These are phyloP conservation scores for Mesitornis unicolor DNA, from an alignment of 2,113 vertebrate species.

Conservation along the genomic window DNA sequence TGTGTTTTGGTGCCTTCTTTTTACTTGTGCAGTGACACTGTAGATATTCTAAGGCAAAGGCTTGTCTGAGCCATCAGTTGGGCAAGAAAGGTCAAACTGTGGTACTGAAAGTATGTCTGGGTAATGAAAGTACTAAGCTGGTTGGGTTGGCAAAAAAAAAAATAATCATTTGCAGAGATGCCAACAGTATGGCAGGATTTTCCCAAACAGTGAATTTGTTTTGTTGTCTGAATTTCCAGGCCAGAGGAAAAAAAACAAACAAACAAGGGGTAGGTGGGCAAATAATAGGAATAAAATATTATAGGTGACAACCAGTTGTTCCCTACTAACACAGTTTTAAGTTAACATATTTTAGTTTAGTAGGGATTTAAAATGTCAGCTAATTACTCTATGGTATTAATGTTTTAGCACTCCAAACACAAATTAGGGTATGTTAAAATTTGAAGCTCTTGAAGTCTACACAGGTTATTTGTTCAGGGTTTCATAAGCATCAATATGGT, in stretches of 20 bases:
- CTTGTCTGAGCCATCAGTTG: background rate
- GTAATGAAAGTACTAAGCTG: background rate
- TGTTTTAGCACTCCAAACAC: background rate
- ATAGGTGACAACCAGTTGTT: background rate
- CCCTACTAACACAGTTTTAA: background rate
- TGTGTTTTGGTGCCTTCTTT: fast-evolving
- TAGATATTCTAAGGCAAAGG: background rate
- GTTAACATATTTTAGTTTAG: slow-evolving; percentile 35
- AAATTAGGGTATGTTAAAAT: slow-evolving; percentile 5
- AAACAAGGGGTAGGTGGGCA: no score
- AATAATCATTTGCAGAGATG: background rate
- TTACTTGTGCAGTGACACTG: fast-evolving
- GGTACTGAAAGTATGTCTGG: background rate
- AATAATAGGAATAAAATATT: background rate
- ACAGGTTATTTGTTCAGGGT: background rate
- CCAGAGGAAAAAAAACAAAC: background rate
- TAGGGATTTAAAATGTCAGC: background rate
- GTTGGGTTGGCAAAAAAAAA: background rate
- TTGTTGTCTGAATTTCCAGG: background rate
- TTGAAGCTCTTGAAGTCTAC: background rate
- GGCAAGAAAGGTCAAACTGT: background rate
- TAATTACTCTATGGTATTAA: background rate
- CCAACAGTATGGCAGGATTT: background rate
- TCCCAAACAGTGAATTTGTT: background rate
- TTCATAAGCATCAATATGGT: background rate